A percentile compares a stretch with the other conserved stretches of the same genome.
phyloP scores from a whole-genome alignment of 2,888 invertebrate genomes.

The Thera obeliscata region DNA sequence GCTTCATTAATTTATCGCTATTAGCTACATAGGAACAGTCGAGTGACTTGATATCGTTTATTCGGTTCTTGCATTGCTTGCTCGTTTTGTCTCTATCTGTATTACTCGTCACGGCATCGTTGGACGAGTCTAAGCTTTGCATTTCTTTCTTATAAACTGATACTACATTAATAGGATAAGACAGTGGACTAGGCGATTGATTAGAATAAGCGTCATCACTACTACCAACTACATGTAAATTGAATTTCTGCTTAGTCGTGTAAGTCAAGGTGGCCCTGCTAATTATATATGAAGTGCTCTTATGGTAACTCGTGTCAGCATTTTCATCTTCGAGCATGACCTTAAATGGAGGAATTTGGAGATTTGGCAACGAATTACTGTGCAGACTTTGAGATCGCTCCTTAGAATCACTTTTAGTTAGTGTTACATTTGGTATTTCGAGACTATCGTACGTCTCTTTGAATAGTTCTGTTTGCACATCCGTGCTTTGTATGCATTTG shows the following conservation, averaged over 20 bases:
- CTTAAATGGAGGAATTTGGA: conserved; percentile 53
- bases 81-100: conserved; percentile 37
- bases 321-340: conserved; percentile 47
- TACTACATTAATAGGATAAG: conserved; percentile 72
- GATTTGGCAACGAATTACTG: conserved; percentile 60
- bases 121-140: conserved; percentile 41
- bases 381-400: conserved; percentile 51
- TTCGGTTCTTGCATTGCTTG: conserved; percentile 48
- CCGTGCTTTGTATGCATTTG: conserved; percentile 46
- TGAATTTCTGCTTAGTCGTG: conserved; percentile 72
- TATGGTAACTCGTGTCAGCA: conserved; percentile 48
- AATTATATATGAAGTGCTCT: conserved; percentile 67
- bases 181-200: conserved; percentile 58
- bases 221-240: conserved; percentile 68
- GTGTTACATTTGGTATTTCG: conserved; percentile 74
- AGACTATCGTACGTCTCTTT: conserved; percentile 67
- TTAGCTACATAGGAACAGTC: conserved; percentile 62
- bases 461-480: conserved; percentile 52
- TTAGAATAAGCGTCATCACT: conserved; percentile 54
- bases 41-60: conserved; percentile 58
- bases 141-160: conserved; percentile 70
- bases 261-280: conserved; percentile 73
- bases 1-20: conserved; percentile 71
- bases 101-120: conserved; percentile 32
- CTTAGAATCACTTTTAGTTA: conserved; percentile 63